phyloP scores from a whole-genome alignment of 2,113 vertebrate species.

The Tringa solitaria region DNA sequence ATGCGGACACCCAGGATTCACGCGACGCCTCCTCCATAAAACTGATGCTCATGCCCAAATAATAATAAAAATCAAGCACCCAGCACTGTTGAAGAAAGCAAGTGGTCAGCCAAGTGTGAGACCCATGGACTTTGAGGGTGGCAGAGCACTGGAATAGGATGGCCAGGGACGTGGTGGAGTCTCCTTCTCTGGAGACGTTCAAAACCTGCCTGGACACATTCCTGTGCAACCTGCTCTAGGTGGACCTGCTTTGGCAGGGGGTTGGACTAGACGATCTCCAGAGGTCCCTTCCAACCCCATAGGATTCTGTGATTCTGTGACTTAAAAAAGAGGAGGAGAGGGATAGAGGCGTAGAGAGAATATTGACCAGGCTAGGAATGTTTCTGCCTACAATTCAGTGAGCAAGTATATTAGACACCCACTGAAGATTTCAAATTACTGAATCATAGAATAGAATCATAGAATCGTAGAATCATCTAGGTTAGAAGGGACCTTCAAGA shows the following conservation, averaged over 20 bases:
- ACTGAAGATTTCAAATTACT: background rate
- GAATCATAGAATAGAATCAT: background rate
- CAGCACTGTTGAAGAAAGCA: background rate
- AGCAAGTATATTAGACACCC: background rate
- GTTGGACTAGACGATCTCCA: too few species aligned
- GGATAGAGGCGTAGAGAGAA: background rate
- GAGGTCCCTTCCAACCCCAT: too few species aligned
- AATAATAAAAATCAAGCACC: background rate
- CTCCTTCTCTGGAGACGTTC: too few species aligned
- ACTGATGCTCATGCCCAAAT: background rate
- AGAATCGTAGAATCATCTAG: too few species aligned
- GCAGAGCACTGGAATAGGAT: too few species aligned
- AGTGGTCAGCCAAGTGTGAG: background rate
- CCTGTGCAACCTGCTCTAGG: too few species aligned
- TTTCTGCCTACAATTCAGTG: background rate
- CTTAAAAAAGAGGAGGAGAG: background rate
- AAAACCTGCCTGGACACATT: too few species aligned
- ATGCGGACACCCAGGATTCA: background rate
- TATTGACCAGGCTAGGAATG: background rate
- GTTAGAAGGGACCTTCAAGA: too few species aligned
- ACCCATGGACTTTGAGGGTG: background rate
- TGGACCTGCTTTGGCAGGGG: too few species aligned
- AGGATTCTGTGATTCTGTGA: too few species aligned
- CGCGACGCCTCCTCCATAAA: accelerated
- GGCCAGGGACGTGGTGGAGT: too few species aligned